Evolutionary conservation across 2,113 vertebrate genomes (phyloP).

Genomic region (Syrrhaptes paradoxus): DNA sequence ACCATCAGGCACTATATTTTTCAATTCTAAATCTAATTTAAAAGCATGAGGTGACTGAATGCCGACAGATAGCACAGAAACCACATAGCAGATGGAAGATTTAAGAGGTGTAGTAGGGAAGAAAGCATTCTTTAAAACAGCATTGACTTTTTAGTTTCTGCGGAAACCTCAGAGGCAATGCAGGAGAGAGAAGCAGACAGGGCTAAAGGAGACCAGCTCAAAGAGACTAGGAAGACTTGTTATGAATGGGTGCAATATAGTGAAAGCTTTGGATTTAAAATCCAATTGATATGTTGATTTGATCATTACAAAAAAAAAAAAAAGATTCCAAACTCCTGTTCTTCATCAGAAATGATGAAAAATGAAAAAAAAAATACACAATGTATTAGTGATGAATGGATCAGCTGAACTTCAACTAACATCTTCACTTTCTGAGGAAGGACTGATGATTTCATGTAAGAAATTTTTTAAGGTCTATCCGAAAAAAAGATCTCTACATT

Average conservation of each 20-base stretch:
- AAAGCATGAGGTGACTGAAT: conserved; percentile 21
- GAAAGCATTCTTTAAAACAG: conserved; percentile 18
- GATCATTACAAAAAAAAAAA: neutral
- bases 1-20: neutral
- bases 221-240: neutral
- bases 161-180: neutral
- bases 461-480: neutral
- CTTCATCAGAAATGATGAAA: neutral
- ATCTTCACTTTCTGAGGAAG: neutral
- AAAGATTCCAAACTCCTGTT: neutral
- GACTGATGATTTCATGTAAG: neutral
- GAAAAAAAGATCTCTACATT: neutral
- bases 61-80: conserved; percentile 17
- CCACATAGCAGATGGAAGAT: conserved; percentile 4
- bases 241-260: neutral
- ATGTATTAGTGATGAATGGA: neutral
- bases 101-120: conserved; percentile 34
- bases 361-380: neutral
- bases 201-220: neutral
- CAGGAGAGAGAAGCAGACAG: neutral
- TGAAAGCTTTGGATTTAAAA: conserved; percentile 2
- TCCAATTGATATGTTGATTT: neutral
- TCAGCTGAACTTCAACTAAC: neutral
- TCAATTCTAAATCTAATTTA: conserved; percentile 13
- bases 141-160: neutral